These are phyloP conservation scores for Caenorhabditis sp. DNA, from an alignment of 2,888 invertebrate genomes.

Conservation along the genomic window DNA sequence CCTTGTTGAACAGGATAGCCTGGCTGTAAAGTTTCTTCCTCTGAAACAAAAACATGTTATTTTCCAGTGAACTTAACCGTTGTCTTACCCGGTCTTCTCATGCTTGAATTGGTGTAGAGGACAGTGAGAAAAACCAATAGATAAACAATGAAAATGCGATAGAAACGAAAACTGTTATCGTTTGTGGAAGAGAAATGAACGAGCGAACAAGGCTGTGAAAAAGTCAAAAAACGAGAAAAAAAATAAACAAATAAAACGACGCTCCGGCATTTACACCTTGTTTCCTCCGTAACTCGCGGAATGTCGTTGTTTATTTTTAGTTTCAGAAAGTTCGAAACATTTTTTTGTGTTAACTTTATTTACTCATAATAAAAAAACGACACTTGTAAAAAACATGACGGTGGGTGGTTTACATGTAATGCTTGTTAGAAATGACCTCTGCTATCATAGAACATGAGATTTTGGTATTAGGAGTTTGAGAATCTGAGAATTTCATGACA, in stretches of 20 bases:
- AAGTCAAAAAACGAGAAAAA: background rate
- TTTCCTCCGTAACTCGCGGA: too few relatives aligned
- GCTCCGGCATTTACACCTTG: background rate
- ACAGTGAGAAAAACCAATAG: too few relatives aligned
- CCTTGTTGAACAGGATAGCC: slow-evolving; percentile 1
- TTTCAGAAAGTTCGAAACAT: too few relatives aligned
- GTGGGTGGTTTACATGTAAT: background rate
- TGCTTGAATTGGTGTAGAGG: background rate
- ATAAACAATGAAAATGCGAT: background rate
- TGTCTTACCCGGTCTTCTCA: background rate
- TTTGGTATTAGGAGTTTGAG: background rate
- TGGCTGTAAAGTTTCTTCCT: background rate
- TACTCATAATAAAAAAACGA: background rate
- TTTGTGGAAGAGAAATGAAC: background rate
- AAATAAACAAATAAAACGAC: background rate
- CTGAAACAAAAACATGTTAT: background rate
- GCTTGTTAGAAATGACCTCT: background rate
- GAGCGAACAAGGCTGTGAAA: too few relatives aligned
- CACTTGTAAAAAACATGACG: background rate
- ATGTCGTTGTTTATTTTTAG: too few relatives aligned
- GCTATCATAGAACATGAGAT: background rate
- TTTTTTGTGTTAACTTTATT: too few relatives aligned
- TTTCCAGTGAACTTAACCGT: background rate
- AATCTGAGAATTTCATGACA: background rate
- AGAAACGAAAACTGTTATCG: background rate